A percentile compares a stretch with the other conserved stretches of the same genome.
These are phyloP conservation scores for Capitulum mitella DNA, from an alignment of 2,888 invertebrate species.

Conservation along the genomic window DNA sequence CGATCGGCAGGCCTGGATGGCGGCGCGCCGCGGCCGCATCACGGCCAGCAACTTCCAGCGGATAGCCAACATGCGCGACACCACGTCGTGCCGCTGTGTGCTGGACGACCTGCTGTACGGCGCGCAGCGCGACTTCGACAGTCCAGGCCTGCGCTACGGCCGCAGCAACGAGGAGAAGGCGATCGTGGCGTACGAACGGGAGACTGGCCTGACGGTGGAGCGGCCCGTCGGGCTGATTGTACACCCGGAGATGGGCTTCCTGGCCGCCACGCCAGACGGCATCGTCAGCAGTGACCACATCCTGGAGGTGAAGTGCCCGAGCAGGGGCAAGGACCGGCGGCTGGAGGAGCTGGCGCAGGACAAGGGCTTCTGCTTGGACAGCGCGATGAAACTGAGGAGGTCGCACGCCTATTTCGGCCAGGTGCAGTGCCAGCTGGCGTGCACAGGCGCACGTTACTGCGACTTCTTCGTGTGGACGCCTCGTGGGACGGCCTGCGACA, in stretches of 20 bases:
- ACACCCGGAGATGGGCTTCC: background rate
- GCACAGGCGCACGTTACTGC: background rate
- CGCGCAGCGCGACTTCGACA: background rate
- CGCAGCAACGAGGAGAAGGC: background rate
- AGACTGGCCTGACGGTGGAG: background rate
- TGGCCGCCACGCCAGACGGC: background rate
- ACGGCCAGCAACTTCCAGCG: background rate
- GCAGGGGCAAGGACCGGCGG: background rate
- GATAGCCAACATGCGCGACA: background rate
- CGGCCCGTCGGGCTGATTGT: background rate
- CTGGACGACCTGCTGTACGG: background rate
- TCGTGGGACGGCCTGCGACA: background rate
- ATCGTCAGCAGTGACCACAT: background rate
- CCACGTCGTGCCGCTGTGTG: background rate
- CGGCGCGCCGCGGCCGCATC: constrained; percentile 12
- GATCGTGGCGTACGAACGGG: background rate
- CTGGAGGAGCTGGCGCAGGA: background rate
- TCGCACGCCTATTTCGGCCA: background rate
- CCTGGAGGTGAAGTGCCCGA: constrained; percentile 6
- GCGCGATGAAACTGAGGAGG: background rate
- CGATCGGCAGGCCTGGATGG: constrained; percentile 14
- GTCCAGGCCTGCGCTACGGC: background rate
- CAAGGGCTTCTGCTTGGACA: background rate
- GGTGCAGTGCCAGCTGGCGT: constrained; percentile 15
- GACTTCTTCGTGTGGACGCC: constrained; percentile 12